Conservation (phyloP, 1,140 invertebrate species). For the Hetaerina americana region DNA sequence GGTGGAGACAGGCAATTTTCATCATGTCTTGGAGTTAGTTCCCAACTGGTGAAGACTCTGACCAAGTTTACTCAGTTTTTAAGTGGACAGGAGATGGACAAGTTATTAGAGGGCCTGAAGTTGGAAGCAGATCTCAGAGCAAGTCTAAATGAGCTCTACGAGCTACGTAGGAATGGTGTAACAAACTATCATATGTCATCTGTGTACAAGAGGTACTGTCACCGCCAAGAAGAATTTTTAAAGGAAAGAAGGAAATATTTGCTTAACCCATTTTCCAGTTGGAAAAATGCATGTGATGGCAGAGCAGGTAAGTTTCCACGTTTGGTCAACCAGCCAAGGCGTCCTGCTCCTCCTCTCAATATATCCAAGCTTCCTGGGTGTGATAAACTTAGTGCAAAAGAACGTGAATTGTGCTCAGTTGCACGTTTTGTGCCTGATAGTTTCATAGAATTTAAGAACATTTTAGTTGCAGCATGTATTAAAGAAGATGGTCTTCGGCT, state of each 20-base stretch:
- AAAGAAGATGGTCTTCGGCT: slow-evolving; percentile 54
- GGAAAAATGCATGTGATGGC: slow-evolving; percentile 17
- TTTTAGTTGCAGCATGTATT: slow-evolving; percentile 59
- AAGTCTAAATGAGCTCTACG: slow-evolving; percentile 43
- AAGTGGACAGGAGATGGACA: neutral
- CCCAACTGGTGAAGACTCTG: neutral
- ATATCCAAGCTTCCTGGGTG: slow-evolving; percentile 65
- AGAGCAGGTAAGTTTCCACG: neutral
- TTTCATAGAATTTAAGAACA: slow-evolving; percentile 61
- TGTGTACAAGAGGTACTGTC: slow-evolving; percentile 50
- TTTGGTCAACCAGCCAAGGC: slow-evolving; percentile 18
- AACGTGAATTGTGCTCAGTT: slow-evolving; percentile 61
- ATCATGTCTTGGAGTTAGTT: neutral
- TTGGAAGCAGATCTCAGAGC: slow-evolving; percentile 52
- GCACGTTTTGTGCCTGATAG: slow-evolving; percentile 58
- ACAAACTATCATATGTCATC: slow-evolving; percentile 46
- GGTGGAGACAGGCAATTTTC: slow-evolving; percentile 43
- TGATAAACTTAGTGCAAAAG: slow-evolving; percentile 53
- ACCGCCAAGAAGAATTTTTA: slow-evolving; percentile 41
- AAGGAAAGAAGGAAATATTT: slow-evolving; percentile 36
- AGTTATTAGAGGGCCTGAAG: slow-evolving; percentile 59
- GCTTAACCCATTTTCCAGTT: slow-evolving; percentile 22
- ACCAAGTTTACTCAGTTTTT: neutral
- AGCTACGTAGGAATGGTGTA: slow-evolving; percentile 58
- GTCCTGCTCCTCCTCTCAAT: slow-evolving; percentile 49